Conservation (phyloP, 1,140 invertebrate species). For the Samia ricini region DNA sequence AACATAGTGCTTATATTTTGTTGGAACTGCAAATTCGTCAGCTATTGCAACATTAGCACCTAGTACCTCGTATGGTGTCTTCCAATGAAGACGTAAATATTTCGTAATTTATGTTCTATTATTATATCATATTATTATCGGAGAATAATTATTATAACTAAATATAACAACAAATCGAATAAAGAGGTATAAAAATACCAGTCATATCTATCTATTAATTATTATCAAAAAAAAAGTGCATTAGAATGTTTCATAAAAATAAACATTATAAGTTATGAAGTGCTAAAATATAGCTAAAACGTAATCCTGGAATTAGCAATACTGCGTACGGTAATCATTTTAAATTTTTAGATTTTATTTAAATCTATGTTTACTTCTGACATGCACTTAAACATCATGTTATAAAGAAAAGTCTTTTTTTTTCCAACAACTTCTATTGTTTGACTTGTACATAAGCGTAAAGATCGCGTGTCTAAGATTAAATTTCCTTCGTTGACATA, state of each 20-base stretch:
- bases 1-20: conserved; percentile 53
- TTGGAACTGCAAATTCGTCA: conserved; percentile 64
- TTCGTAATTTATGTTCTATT: background rate
- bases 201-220: background rate
- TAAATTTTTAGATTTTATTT: too few relatives aligned
- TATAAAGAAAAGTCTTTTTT: background rate
- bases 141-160: too few relatives aligned
- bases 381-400: background rate
- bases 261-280: background rate
- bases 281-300: too few relatives aligned
- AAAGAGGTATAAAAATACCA: too few relatives aligned
- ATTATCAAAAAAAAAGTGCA: background rate
- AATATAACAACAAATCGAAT: too few relatives aligned
- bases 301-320: too few relatives aligned
- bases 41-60: conserved; percentile 54
- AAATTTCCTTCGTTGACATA: conserved; percentile 42
- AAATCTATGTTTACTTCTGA: too few relatives aligned
- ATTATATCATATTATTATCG: too few relatives aligned
- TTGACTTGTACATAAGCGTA: conserved; percentile 2
- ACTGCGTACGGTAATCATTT: too few relatives aligned
- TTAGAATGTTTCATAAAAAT: background rate
- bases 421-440: background rate
- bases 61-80: conserved; percentile 54
- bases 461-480: conserved; percentile 43
- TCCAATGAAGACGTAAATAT: conserved; percentile 42